A percentile compares a stretch with the other conserved stretches of the same genome.
phyloP scores from a whole-genome alignment of 1,140 invertebrate genomes.

The Triops cancriformis region DNA sequence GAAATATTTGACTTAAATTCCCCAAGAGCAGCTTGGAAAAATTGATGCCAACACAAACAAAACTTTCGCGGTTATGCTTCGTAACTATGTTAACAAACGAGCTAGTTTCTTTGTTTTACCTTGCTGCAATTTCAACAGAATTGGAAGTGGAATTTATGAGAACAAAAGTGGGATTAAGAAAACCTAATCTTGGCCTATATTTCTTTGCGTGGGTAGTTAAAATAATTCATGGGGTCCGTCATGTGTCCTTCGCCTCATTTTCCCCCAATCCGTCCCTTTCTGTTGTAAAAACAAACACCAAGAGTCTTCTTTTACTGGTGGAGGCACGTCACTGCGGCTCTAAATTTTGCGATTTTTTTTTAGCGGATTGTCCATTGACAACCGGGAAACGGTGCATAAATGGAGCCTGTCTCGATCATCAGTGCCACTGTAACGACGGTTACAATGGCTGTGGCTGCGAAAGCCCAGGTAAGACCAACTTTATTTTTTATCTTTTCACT shows the following conservation, averaged over 20 bases:
- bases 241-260: slow-evolving; percentile 9
- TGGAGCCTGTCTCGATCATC: slow-evolving; percentile 82
- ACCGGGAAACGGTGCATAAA: slow-evolving; percentile 73
- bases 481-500: slow-evolving; percentile 21
- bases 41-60: too few species aligned
- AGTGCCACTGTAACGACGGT: slow-evolving; percentile 92
- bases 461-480: slow-evolving; percentile 65
- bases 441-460: slow-evolving; percentile 88
- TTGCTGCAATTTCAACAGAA: background rate
- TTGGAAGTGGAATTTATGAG: too few species aligned
- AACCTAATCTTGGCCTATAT: background rate
- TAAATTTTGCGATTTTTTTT: slow-evolving; percentile 35
- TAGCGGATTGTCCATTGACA: slow-evolving; percentile 86
- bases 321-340: too few species aligned
- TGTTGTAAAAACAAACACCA: too few species aligned
- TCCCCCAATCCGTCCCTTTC: background rate
- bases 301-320: too few species aligned
- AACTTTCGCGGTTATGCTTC: too few species aligned
- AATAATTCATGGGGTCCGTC: background rate
- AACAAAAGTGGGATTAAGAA: background rate
- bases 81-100: too few species aligned
- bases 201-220: background rate
- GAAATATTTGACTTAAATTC: too few species aligned
- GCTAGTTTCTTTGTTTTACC: too few species aligned
- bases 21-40: too few species aligned